Evolutionary conservation across 2,888 invertebrate species (phyloP), one percentile per base, ranked within the genome.

Genomic region (Perizoma affinitatum): DNA sequence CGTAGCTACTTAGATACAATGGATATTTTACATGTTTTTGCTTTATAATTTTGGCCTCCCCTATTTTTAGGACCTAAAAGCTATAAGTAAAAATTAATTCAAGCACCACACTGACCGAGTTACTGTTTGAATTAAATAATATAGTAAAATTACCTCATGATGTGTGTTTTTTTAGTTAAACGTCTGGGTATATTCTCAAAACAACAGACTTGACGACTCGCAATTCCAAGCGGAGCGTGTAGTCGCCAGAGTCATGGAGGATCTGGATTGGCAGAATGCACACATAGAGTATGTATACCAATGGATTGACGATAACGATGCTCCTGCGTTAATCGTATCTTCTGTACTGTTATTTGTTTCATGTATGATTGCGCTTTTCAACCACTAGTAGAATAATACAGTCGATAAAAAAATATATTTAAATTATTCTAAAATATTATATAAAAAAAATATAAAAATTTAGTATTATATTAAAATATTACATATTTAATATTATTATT

Each of bases 231-330:
- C 84, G 0, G 49, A 65, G 0, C 65, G 78, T 2, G 79, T 79
- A 0, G 52, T 69, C 0, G 54, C 33, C 0, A 67, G 72, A 5
- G 75, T 82, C 0, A 3, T n/a, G 0, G 81, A 87, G 34, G 81
- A 87, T 46, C 7, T 76, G 0, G 33, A 22, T 0, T 92, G 92
- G 91, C 65, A 73, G 0, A 35, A 55, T 0, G 49, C 54, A 0
- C 58, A 78, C 6, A 40, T 82, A 8, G 73, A 84, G 0, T 49
- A 67, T 0, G 82, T 87, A 0, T 92, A 91, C 63, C 83, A 87
- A 9, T 91, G 92, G 92, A 89, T 92, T 5, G 81, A 87, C 5
- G 86, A 86, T 36, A 92, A 90, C 36, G 80, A 87, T 61, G 90
- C 88, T 0, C 75, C 83, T 0, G 82, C 83, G 0, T 36, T 86